Percentiles rank a stretch among this genome's conserved stretches.
Conservation (phyloP, 37 sponge, comb jelly and placozoan genomes). For the Spongilla lacustris region DNA sequence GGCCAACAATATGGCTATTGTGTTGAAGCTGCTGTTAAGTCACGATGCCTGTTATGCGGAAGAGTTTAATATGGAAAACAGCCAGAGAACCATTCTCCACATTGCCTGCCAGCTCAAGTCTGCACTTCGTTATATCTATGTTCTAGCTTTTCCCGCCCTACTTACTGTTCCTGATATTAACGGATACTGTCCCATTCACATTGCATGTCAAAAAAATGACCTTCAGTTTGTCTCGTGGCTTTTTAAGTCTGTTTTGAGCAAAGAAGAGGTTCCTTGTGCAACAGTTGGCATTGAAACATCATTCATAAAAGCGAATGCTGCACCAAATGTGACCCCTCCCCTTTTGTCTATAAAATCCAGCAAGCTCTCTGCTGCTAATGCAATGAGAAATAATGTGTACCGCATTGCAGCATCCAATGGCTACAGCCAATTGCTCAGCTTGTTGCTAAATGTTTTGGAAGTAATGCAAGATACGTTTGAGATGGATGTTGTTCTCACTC, state of each 20-base stretch:
- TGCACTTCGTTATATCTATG: slow-evolving; percentile 48
- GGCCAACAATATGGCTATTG: slow-evolving; percentile 43
- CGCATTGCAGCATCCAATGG: slow-evolving; percentile 60
- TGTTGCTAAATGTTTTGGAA: slow-evolving; percentile 38
- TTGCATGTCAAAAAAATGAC: slow-evolving; percentile 66
- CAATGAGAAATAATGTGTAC: slow-evolving; percentile 45
- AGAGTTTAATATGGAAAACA: slow-evolving; percentile 29
- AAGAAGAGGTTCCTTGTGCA: neutral
- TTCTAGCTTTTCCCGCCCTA: slow-evolving; percentile 39
- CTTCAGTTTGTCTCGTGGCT: slow-evolving; percentile 66
- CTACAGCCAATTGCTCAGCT: slow-evolving; percentile 24
- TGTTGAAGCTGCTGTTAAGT: slow-evolving; percentile 22
- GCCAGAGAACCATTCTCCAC: slow-evolving; percentile 54
- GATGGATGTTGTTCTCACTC: neutral
- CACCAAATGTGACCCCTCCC: too few relatives aligned
- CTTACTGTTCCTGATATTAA: slow-evolving; percentile 28
- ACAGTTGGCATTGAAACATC: too few relatives aligned
- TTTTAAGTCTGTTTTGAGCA: slow-evolving; percentile 28
- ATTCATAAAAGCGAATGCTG: too few relatives aligned
- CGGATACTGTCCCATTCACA: slow-evolving; percentile 46
- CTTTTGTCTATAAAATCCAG: neutral
- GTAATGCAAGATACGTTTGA: slow-evolving; percentile 1
- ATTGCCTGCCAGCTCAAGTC: slow-evolving; percentile 54
- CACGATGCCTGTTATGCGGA: slow-evolving; percentile 16
- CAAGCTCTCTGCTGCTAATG: slow-evolving; percentile 5